A percentile compares a stretch with the other conserved stretches of the same genome.
Conservation (phyloP, 2,888 invertebrate species). For the Drosophila limbata region DNA sequence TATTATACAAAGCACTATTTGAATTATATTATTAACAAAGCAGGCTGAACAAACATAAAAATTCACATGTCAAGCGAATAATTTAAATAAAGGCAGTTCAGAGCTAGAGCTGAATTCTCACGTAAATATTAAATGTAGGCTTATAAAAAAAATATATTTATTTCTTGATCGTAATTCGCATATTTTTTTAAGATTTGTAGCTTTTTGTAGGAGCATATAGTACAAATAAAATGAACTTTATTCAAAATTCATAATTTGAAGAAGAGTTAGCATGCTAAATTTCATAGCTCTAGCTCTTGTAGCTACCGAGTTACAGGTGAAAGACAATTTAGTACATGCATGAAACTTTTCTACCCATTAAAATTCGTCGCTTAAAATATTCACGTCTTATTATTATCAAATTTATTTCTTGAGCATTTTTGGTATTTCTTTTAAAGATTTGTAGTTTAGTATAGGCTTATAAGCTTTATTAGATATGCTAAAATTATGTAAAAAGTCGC, state of each 20-base stretch:
- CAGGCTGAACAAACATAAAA: too few species aligned
- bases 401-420: background rate
- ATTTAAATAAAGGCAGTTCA: too few species aligned
- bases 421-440: background rate
- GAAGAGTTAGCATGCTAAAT: background rate
- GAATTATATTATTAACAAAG: too few species aligned
- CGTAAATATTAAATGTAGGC: background rate
- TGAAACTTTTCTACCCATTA: too few species aligned
- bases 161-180: background rate
- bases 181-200: background rate
- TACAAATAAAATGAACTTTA: background rate
- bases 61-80: too few species aligned
- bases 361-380: background rate
- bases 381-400: background rate
- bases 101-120: background rate
- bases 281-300: background rate
- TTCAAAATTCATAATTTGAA: background rate
- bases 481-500: background rate
- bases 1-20: background rate
- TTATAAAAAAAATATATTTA: too few species aligned
- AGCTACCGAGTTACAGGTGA: background rate
- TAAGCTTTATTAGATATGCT: conserved; percentile 1
- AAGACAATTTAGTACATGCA: background rate
- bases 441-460: background rate
- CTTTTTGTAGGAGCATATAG: background rate